Evolutionary conservation across 2,113 vertebrate genomes (phyloP).

Genomic region (Eurystomus gularis): DNA sequence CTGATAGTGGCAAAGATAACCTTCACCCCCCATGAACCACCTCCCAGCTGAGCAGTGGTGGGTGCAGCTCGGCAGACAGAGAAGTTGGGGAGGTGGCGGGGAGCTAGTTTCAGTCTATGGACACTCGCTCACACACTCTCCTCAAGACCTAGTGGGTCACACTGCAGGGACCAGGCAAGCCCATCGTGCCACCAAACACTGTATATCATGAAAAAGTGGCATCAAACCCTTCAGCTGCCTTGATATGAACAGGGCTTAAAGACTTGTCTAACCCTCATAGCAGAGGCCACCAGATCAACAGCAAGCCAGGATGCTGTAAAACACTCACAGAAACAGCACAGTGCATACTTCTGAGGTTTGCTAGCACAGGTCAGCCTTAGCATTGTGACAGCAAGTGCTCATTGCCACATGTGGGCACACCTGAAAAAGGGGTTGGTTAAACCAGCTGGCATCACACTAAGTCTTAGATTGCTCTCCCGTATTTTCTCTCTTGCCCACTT

Average conservation of each 20-base stretch:
- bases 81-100: neutral
- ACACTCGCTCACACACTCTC: neutral
- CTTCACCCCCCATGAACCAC: neutral
- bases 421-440: neutral
- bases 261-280: neutral
- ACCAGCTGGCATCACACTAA: neutral
- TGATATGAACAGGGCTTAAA: neutral
- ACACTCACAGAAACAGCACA: rapidly evolving
- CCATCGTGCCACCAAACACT: rapidly evolving
- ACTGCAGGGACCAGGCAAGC: neutral
- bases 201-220: rapidly evolving
- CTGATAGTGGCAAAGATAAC: conserved; percentile 9
- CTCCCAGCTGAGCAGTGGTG: neutral
- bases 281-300: neutral
- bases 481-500: neutral
- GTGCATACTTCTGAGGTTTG: neutral
- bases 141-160: neutral
- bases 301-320: neutral
- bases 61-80: neutral
- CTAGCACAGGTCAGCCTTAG: neutral
- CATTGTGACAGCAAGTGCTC: neutral
- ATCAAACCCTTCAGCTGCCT: neutral
- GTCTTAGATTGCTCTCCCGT: neutral
- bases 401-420: neutral
- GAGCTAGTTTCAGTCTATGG: neutral